phyloP scores from a whole-genome alignment of 2,113 vertebrate species.

The Morone saxatilis region DNA sequence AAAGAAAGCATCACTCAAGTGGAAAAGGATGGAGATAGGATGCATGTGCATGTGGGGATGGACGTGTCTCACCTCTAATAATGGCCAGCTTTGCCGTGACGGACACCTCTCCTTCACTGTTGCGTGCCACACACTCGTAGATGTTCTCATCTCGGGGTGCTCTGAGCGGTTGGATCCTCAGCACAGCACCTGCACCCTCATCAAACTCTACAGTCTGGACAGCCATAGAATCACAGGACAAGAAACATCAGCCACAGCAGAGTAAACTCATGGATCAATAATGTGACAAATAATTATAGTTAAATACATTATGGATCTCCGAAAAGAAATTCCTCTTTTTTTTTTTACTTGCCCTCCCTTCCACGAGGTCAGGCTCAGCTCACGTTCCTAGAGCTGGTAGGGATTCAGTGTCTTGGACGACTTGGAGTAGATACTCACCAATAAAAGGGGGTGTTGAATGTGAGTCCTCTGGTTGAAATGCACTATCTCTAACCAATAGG shows the following conservation, averaged over 20 bases:
- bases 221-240: slow-evolving; percentile 45
- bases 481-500: slow-evolving; percentile 44
- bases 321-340: background rate
- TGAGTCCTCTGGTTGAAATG: slow-evolving; percentile 49
- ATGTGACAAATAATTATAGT: slow-evolving; percentile 2
- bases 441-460: slow-evolving; percentile 8
- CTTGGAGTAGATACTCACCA: slow-evolving; percentile 56
- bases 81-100: slow-evolving; percentile 96
- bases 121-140: slow-evolving; percentile 96
- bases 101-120: slow-evolving; percentile 90
- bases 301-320: slow-evolving; percentile 4
- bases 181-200: slow-evolving; percentile 93
- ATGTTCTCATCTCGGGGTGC: slow-evolving; percentile 95
- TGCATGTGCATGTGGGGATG: background rate
- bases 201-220: slow-evolving; percentile 96
- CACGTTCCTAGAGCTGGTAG: slow-evolving; percentile 26
- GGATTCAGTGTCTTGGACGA: slow-evolving; percentile 33
- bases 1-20: slow-evolving; percentile 29
- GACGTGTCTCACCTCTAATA: slow-evolving; percentile 89
- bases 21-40: background rate
- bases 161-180: slow-evolving; percentile 96
- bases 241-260: slow-evolving; percentile 44
- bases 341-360: slow-evolving; percentile 11
- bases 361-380: slow-evolving; percentile 42
- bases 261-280: background rate